phyloP scores from a whole-genome alignment of 2,113 vertebrate genomes.

The Edolisoma coerulescens region DNA sequence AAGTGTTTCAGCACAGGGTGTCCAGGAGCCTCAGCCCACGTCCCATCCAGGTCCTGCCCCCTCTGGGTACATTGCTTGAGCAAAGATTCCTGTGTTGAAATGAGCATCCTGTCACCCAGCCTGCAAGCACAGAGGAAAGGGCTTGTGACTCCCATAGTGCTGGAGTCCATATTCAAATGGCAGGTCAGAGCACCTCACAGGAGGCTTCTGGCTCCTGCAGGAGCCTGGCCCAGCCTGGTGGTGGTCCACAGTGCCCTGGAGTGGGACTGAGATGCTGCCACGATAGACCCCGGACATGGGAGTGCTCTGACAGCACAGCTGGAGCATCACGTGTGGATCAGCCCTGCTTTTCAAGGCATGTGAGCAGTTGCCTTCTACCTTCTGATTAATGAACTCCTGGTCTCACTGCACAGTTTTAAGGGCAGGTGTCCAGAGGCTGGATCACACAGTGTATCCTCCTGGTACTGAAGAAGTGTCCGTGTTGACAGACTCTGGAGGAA shows the following conservation, averaged over 20 bases:
- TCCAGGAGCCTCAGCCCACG: fast-evolving
- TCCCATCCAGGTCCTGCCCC: not conserved
- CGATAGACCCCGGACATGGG: not conserved
- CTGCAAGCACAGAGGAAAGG: not conserved
- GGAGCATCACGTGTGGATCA: not conserved
- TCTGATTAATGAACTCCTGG: not conserved
- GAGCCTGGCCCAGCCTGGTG: not conserved
- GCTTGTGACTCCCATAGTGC: fast-evolving
- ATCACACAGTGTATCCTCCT: fast-evolving
- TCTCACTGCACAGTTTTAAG: not conserved
- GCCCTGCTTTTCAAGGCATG: not conserved
- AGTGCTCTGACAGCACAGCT: not conserved
- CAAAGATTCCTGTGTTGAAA: not conserved
- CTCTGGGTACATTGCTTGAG: not conserved
- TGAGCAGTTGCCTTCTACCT: not conserved
- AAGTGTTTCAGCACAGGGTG: not conserved
- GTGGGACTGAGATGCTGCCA: not conserved
- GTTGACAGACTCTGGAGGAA: not conserved
- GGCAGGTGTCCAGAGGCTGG: not conserved
- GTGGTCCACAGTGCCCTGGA: not conserved
- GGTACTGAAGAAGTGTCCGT: fast-evolving
- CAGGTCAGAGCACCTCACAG: not conserved
- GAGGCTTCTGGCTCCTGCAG: not conserved
- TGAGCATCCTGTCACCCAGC: not conserved
- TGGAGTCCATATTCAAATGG: not conserved